Conservation (phyloP, 2,797 vertebrate genomes). For the Poecile montanus region DNA sequence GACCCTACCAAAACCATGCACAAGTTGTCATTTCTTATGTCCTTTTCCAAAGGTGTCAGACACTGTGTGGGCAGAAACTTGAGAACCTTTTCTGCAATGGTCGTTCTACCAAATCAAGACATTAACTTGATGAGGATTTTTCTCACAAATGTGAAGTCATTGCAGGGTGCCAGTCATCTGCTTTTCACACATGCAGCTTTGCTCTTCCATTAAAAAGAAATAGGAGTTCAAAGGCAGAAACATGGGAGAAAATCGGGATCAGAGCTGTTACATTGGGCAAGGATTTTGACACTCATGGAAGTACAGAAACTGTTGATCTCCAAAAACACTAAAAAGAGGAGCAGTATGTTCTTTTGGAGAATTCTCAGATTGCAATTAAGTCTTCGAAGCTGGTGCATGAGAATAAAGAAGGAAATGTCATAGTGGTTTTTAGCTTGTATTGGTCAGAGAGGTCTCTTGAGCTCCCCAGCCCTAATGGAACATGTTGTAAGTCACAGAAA, state of each 20-base stretch:
- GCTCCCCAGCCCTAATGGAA: neutral
- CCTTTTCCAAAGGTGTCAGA: neutral
- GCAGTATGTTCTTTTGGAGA: neutral
- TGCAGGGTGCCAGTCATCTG: neutral
- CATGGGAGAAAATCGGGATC: neutral
- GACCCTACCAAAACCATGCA: neutral
- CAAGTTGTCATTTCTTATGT: neutral
- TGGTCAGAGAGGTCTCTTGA: neutral
- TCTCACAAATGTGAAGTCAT: neutral
- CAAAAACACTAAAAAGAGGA: neutral
- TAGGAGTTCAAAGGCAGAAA: neutral
- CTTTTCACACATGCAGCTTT: neutral
- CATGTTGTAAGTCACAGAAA: neutral
- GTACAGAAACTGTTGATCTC: neutral
- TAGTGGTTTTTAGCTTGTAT: neutral
- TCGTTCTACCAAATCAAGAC: neutral
- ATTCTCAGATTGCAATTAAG: neutral
- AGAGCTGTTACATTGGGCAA: neutral
- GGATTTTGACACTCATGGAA: neutral
- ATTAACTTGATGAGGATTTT: neutral
- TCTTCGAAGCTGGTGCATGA: neutral
- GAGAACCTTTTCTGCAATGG: neutral
- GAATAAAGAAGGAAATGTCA: neutral
- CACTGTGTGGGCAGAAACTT: neutral
- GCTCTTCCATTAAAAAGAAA: neutral